Percentiles rank a stretch among this genome's conserved stretches.
These are phyloP conservation scores for Epizoanthus fatuus DNA, from an alignment of 92 coral and sea anemone genomes.

Conservation along the genomic window DNA sequence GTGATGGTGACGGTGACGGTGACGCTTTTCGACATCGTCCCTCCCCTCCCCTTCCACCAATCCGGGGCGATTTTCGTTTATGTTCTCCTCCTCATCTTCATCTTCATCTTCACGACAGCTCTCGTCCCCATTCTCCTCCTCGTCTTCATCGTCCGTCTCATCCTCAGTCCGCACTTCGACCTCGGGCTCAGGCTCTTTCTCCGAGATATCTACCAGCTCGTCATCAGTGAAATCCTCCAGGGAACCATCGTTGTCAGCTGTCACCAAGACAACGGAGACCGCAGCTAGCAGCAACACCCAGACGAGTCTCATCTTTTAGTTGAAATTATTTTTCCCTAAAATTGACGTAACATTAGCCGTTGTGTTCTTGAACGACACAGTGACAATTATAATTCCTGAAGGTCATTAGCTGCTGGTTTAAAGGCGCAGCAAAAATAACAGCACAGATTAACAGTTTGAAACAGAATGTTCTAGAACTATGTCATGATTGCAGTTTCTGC, in stretches of 20 bases:
- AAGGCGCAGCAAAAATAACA: too few species aligned
- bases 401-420: too few species aligned
- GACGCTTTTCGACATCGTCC: slow-evolving; percentile 1
- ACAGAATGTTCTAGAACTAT: too few species aligned
- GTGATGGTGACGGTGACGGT: not conserved
- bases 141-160: not conserved
- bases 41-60: not conserved
- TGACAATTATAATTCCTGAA: too few species aligned
- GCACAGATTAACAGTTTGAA: too few species aligned
- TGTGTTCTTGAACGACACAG: too few species aligned
- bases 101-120: not conserved
- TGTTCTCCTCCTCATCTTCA: not conserved
- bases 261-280: not conserved
- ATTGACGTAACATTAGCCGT: too few species aligned
- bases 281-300: slow-evolving; percentile 13
- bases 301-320: slow-evolving; percentile 13
- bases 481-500: too few species aligned
- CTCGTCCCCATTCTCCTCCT: not conserved
- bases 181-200: slow-evolving; percentile 21
- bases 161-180: slow-evolving; percentile 7
- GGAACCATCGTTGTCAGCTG: not conserved
- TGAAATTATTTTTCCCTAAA: too few species aligned
- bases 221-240: slow-evolving; percentile 32
- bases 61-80: not conserved
- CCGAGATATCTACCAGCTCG: slow-evolving; percentile 27